phyloP scores from a whole-genome alignment of 2,797 vertebrate species.

The Phalloptychus januarius region DNA sequence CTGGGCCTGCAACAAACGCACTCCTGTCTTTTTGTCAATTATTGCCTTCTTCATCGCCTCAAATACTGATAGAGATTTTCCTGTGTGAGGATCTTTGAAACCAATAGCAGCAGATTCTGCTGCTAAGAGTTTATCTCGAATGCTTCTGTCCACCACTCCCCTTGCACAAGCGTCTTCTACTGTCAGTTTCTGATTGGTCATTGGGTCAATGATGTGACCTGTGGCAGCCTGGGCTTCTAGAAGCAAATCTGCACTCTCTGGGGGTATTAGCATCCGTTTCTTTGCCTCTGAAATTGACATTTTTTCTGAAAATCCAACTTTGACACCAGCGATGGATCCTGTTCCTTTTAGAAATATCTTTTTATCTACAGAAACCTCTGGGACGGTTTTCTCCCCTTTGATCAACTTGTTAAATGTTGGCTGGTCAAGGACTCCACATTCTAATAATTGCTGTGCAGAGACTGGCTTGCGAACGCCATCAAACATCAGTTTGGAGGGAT shows the following conservation, averaged over 20 bases:
- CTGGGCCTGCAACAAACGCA: conserved; percentile 86
- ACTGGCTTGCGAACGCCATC: background rate
- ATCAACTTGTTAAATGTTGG: background rate
- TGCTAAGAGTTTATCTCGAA: conserved; percentile 74
- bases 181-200: conserved; percentile 75
- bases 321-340: conserved; percentile 80
- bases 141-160: conserved; percentile 44
- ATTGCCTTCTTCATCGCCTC: conserved; percentile 73
- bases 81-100: conserved; percentile 78
- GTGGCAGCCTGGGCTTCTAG: conserved; percentile 71
- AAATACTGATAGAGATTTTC: conserved; percentile 66
- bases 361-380: conserved; percentile 70
- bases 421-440: background rate
- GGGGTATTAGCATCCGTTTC: conserved; percentile 78
- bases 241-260: conserved; percentile 75
- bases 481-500: background rate
- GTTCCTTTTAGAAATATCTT: conserved; percentile 79
- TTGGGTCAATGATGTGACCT: conserved; percentile 83
- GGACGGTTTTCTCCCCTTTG: background rate
- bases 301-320: conserved; percentile 74
- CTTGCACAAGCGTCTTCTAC: conserved; percentile 62
- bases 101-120: conserved; percentile 87
- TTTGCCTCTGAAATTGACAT: conserved; percentile 86
- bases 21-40: conserved; percentile 49
- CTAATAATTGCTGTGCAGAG: background rate